These are phyloP conservation scores for Anastatus disparis DNA, from an alignment of 1,140 invertebrate species.

Conservation along the genomic window DNA sequence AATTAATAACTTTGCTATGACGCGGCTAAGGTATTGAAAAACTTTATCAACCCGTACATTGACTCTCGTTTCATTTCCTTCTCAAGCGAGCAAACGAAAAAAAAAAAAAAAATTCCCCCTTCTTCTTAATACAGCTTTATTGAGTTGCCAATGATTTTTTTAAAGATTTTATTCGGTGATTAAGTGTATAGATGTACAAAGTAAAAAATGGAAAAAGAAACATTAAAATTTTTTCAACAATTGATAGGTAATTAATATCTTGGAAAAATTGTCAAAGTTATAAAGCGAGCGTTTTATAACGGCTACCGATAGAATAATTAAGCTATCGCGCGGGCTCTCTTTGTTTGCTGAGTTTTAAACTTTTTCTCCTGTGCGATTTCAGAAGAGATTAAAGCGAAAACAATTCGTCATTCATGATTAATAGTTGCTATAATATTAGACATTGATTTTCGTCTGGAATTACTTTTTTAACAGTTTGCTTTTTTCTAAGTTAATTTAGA, in stretches of 20 bases:
- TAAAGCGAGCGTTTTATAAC: too few relatives aligned
- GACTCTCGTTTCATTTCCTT: constrained; percentile 4
- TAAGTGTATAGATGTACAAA: too few relatives aligned
- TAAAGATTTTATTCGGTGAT: too few relatives aligned
- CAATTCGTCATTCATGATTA: constrained; percentile 11
- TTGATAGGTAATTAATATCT: constrained; percentile 30
- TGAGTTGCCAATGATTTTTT: too few relatives aligned
- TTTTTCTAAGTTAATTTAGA: too few relatives aligned
- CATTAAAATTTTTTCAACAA: constrained; percentile 3
- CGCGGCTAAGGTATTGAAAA: neutral
- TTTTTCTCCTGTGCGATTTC: too few relatives aligned
- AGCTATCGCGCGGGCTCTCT: too few relatives aligned
- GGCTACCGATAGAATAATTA: neutral
- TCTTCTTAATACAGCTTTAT: neutral
- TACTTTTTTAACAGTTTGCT: too few relatives aligned
- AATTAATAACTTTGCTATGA: constrained; percentile 43
- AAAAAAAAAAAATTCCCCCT: neutral
- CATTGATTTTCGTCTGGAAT: neutral
- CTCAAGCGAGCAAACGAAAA: neutral
- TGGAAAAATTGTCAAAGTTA: constrained; percentile 16
- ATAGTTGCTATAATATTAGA: neutral
- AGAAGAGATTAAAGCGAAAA: too few relatives aligned
- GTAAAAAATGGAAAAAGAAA: too few relatives aligned
- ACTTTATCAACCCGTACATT: too few relatives aligned
- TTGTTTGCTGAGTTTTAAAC: too few relatives aligned